phyloP scores from a whole-genome alignment of 2,113 vertebrate genomes.

The Bambusicola thoracicus region DNA sequence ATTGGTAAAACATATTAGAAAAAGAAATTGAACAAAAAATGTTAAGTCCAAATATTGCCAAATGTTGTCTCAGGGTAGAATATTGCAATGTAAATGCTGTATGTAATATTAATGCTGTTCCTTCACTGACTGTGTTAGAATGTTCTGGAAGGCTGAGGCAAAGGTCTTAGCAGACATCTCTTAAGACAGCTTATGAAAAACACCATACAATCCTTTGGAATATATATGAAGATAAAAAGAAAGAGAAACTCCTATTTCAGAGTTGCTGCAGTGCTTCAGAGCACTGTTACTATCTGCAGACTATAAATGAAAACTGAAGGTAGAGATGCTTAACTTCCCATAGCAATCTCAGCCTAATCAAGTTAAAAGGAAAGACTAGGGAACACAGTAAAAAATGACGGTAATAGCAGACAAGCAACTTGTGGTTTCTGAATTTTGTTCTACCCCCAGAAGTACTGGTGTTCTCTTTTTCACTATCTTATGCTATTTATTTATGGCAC shows the following conservation, averaged over 20 bases:
- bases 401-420: background rate
- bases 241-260: background rate
- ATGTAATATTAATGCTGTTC: background rate
- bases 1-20: background rate
- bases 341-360: background rate
- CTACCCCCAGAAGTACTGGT: background rate
- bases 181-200: background rate
- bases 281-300: background rate
- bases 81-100: background rate
- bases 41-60: background rate
- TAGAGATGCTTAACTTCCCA: background rate
- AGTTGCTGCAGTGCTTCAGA: background rate
- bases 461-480: background rate
- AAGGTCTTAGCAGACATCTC: background rate
- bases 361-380: background rate
- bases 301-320: background rate
- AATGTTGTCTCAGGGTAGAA: background rate
- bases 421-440: background rate
- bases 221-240: background rate
- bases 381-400: background rate
- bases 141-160: background rate
- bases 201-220: background rate
- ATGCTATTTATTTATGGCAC: slow-evolving; percentile 16
- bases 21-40: background rate
- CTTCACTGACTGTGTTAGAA: background rate